A percentile compares a stretch with the other conserved stretches of the same genome.
Evolutionary conservation across 2,888 invertebrate genomes (phyloP).

Genomic region (Ochlodes sylvanus): DNA sequence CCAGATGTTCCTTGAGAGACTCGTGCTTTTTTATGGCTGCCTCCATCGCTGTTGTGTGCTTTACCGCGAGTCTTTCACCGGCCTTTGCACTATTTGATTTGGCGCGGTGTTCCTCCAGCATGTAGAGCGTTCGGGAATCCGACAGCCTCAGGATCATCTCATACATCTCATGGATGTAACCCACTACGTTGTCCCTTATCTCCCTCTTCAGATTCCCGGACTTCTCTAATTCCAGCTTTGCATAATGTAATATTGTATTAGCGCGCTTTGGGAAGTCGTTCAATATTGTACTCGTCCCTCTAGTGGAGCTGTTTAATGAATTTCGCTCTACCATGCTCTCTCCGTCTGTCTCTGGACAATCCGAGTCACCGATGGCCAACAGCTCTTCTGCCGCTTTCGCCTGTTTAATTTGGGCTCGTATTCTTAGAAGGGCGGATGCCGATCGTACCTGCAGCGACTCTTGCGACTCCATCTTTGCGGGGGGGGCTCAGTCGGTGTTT

Average conservation of each 20-base stretch:
- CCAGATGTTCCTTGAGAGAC: too few species aligned
- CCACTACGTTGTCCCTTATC: not conserved
- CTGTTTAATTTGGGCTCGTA: not conserved
- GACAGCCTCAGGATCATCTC: not conserved
- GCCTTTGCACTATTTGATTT: not conserved
- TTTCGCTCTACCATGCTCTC: not conserved
- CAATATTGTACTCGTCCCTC: not conserved
- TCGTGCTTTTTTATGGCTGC: too few species aligned
- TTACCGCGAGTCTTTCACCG: not conserved
- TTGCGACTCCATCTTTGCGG: too few species aligned
- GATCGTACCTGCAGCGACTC: too few species aligned
- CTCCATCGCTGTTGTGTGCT: too few species aligned
- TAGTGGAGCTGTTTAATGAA: not conserved
- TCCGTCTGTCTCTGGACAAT: not conserved
- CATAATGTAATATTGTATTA: not conserved
- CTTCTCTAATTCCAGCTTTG: not conserved
- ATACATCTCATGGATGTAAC: not conserved
- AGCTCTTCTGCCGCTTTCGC: not conserved
- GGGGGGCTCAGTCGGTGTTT: too few species aligned
- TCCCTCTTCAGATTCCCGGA: not conserved
- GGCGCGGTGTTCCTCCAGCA: not conserved
- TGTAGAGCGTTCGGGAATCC: not conserved
- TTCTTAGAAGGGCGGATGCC: not conserved
- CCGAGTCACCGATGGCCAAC: not conserved
- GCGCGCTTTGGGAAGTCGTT: not conserved